Conservation (phyloP, 2,797 vertebrate genomes). For the Fistularia commersonii region DNA sequence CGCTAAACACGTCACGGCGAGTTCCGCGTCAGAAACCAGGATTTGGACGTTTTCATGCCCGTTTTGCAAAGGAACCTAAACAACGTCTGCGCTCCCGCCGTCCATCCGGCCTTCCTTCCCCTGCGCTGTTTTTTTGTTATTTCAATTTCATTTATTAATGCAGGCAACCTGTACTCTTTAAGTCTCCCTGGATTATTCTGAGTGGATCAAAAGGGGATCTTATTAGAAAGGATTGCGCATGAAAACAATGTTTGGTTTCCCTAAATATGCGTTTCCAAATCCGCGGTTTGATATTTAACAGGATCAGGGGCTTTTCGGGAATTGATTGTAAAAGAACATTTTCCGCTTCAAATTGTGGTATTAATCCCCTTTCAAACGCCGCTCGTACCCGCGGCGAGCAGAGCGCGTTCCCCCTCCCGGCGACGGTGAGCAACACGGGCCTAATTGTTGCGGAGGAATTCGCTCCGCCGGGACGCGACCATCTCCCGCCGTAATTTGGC, state of each 20-base stretch:
- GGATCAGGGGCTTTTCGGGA: slow-evolving; percentile 36
- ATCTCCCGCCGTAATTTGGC: too few relatives aligned
- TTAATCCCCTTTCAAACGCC: slow-evolving; percentile 13
- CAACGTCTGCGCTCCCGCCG: not conserved
- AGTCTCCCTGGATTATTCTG: slow-evolving; percentile 52
- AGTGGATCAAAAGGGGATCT: slow-evolving; percentile 60
- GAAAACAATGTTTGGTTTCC: slow-evolving; percentile 37
- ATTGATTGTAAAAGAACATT: slow-evolving; percentile 37
- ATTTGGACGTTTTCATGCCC: too few relatives aligned
- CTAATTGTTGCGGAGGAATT: too few relatives aligned
- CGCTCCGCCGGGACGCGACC: too few relatives aligned
- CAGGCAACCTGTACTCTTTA: slow-evolving; percentile 51
- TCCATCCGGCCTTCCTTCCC: not conserved
- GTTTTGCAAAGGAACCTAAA: too few relatives aligned
- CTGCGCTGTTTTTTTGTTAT: slow-evolving; percentile 42
- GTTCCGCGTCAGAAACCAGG: too few relatives aligned
- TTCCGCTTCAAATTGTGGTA: slow-evolving; percentile 18
- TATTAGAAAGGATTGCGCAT: slow-evolving; percentile 46
- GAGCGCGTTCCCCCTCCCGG: too few relatives aligned
- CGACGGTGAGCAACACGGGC: not conserved
- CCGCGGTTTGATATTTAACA: slow-evolving; percentile 23
- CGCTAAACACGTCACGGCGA: too few relatives aligned
- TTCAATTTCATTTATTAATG: slow-evolving; percentile 53
- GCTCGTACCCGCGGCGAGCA: too few relatives aligned
- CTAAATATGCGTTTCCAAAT: slow-evolving; percentile 36